Evolutionary conservation across 2,888 invertebrate species (phyloP), one percentile per base, ranked within the genome.

Genomic region (Lypha dubia): DNA sequence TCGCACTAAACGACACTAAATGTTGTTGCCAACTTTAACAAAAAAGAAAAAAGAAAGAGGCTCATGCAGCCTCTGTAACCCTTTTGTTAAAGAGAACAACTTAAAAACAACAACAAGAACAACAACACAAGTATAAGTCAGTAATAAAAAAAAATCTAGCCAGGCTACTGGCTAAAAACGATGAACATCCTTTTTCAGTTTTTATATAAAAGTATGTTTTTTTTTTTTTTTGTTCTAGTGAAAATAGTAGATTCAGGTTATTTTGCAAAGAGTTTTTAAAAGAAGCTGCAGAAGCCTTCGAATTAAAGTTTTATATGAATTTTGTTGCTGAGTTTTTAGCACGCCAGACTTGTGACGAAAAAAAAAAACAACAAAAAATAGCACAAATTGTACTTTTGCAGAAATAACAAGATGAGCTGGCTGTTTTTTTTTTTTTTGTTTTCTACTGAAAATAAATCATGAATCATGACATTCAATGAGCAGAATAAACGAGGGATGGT

Each of bases 1-100:
- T 85, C 83, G 85, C 85, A 83, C 85, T 82, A 75, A 84, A 81
- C 84, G 84, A 81, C 84, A 84, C 81, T 84, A 84, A 84, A 81
- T 81, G 65, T 65, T 84, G 70, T 77, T 38, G 71, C 60, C 74
- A 79, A 51, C 74, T 65, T 49, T 60, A 38, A 71, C n/a, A n/a
- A n/a, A n/a, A n/a, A n/a, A n/a, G n/a, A n/a, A n/a, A n/a, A n/a
- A n/a, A n/a, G n/a, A n/a, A 70, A 79, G 60, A 76, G 68, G 41
- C 77, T 28, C 68, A 70, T n/a, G 32, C 44, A 71, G 46, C 53
- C 77, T 38, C 17, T 67, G 65, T 71, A 73, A 83, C 75, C 24
- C 75, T 44, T 75, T 63, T 41, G 35, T 49, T 38, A 20, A 11
- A 24, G 22, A 11, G 28, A 46, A 79, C 53, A 44, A 68, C 44